Evolutionary conservation across 2,113 vertebrate genomes (phyloP), one percentile per base, ranked within the genome.

Genomic region (Alectura lathami): DNA sequence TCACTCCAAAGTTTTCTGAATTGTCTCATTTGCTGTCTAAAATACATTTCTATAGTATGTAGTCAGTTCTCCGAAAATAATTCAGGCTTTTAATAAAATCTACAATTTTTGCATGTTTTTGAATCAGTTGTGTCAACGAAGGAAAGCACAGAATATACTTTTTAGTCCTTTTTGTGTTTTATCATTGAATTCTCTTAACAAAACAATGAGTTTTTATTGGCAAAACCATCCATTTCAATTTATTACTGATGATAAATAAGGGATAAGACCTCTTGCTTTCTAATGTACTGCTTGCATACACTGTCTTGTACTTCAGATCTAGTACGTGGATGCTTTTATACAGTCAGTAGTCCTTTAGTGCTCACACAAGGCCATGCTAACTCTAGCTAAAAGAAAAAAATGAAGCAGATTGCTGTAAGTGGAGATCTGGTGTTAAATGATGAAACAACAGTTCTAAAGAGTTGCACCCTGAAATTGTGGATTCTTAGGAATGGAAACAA

Each of bases 401-500:
- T 92, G 86, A 88, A 88, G 51, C 47, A 1, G 91, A 86, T 78
- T 84, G 62, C 88, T 89, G 66, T 89, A 75, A 92, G 86, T 59
- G 79, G 83, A 54, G 81, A 77, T 81, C 62, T 93, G 62, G 63
- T 92, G 56, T 83, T 75, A 92, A 96, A 83, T 88, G 47, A 91
- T 77, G 32, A 67, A 92, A 60, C 79, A 67, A 83, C 89, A 92
- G 72, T 50, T 57, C 86, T 89, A 92, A 97, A 92, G n/a, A 94
- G 82, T 81, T 92, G 88, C 79, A 86, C 73, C 92, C 83, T 83
- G 73, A 47, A 87, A 85, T 13, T 56, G 60, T 63, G 42, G 76
- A 91, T 95, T 97, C 89, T 94, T 95, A 97, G 53, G 64, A 66
- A 60, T 30, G 15, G 70, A 64, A 93, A 27, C 63, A 57, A 74